Percentiles rank a stretch among this genome's conserved stretches.
Conservation (phyloP, 2,888 invertebrate genomes). For the Nycteola revayana region DNA sequence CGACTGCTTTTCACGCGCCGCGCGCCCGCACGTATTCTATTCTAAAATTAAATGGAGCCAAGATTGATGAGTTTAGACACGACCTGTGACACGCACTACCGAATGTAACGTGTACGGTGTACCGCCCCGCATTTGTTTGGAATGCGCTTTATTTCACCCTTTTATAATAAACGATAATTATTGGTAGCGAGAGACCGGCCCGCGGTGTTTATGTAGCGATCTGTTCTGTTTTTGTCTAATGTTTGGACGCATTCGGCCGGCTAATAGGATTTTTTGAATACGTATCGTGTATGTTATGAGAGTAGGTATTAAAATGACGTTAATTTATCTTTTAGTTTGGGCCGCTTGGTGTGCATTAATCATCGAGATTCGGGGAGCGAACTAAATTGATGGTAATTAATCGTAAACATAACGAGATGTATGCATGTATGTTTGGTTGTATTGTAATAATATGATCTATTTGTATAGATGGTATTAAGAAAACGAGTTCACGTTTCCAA, state of each 20-base stretch:
- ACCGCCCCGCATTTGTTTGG: conserved; percentile 49
- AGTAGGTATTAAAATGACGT: conserved; percentile 66
- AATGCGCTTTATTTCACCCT: conserved; percentile 72
- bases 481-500: background rate
- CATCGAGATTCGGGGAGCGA: conserved; percentile 45
- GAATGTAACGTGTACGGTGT: conserved; percentile 51
- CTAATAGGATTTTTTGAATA: conserved; percentile 72
- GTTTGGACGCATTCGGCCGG: conserved; percentile 57
- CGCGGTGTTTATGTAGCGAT: conserved; percentile 50
- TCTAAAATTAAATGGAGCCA: conserved; percentile 72
- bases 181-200: conserved; percentile 54
- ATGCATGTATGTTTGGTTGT: background rate
- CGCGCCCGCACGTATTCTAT: conserved; percentile 48
- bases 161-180: conserved; percentile 72
- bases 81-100: conserved; percentile 81
- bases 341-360: conserved; percentile 51
- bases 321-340: conserved; percentile 57
- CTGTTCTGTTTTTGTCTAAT: conserved; percentile 59
- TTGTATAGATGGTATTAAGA: background rate
- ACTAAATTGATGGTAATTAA: conserved; percentile 40
- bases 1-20: conserved; percentile 53
- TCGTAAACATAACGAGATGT: conserved; percentile 15
- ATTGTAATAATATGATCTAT: background rate
- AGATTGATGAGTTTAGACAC: conserved; percentile 79
- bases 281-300: conserved; percentile 42